These are phyloP conservation scores for Cyrtorhinus lividipennis DNA, from an alignment of 1,140 invertebrate genomes.

Conservation along the genomic window DNA sequence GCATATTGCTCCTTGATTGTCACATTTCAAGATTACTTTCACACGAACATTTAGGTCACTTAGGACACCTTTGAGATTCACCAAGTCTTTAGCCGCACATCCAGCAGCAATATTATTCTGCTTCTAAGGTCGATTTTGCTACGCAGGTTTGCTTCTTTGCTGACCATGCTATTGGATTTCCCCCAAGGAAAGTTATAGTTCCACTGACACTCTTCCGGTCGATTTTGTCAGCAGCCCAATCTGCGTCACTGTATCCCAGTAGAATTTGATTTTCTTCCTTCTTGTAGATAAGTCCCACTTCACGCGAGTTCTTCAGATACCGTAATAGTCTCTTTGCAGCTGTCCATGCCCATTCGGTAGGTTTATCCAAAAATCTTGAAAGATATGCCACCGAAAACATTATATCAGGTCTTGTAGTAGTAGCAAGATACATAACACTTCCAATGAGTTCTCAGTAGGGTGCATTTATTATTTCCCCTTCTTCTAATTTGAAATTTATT, in stretches of 20 bases:
- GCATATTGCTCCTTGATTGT: neutral
- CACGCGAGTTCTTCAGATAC: neutral
- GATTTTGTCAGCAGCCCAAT: neutral
- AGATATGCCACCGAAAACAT: constrained; percentile 2
- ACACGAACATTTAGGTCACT: neutral
- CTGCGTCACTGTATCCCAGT: neutral
- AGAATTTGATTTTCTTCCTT: neutral
- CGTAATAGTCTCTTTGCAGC: neutral
- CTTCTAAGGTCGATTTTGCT: too few relatives aligned
- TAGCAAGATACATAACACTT: neutral
- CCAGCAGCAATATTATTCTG: neutral
- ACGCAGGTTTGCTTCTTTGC: too few relatives aligned
- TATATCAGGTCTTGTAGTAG: neutral
- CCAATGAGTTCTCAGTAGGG: neutral
- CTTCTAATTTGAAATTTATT: neutral
- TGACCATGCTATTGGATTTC: neutral
- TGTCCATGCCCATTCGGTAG: neutral
- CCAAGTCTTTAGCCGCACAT: neutral
- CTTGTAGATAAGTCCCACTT: neutral
- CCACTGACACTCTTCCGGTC: neutral
- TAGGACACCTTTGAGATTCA: neutral
- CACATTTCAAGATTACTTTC: neutral
- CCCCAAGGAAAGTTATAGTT: neutral
- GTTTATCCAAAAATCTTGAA: neutral
- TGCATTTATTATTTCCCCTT: neutral